These are phyloP conservation scores for Eupeodes luniger DNA, from an alignment of 2,888 invertebrate genomes.

Conservation along the genomic window DNA sequence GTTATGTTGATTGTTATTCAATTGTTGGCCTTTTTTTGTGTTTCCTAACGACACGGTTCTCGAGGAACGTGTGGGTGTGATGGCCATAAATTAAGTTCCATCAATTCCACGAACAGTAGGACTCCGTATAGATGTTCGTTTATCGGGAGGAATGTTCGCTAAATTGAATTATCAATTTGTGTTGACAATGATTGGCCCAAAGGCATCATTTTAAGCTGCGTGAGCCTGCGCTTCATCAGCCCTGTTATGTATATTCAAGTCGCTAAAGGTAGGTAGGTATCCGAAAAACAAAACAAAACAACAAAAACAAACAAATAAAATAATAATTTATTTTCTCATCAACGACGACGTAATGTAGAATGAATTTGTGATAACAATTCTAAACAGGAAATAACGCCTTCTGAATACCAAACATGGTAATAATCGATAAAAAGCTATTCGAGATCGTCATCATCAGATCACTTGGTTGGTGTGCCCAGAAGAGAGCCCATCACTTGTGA, in stretches of 20 bases:
- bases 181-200: slow-evolving; percentile 40
- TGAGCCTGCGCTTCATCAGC: slow-evolving; percentile 10
- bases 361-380: slow-evolving; percentile 74
- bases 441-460: slow-evolving; percentile 53
- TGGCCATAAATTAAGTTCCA: slow-evolving; percentile 71
- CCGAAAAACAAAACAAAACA: neutral
- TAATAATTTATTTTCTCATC: slow-evolving; percentile 44
- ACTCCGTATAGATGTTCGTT: slow-evolving; percentile 61
- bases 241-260: neutral
- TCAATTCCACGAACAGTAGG: slow-evolving; percentile 74
- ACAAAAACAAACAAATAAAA: slow-evolving; percentile 14
- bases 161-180: slow-evolving; percentile 75
- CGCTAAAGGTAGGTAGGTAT: neutral
- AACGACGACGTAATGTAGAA: slow-evolving; percentile 67
- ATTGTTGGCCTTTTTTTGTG: slow-evolving; percentile 66
- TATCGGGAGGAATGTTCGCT: slow-evolving; percentile 73
- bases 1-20: slow-evolving; percentile 72
- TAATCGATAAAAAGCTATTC: slow-evolving; percentile 68
- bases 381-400: slow-evolving; percentile 75
- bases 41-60: slow-evolving; percentile 66
- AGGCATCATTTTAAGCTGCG: slow-evolving; percentile 38
- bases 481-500: slow-evolving; percentile 37
- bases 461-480: slow-evolving; percentile 28
- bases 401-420: slow-evolving; percentile 73
- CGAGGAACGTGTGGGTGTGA: slow-evolving; percentile 63